Conservation (phyloP, 2,888 invertebrate species). For the Aporophyla nigra region DNA sequence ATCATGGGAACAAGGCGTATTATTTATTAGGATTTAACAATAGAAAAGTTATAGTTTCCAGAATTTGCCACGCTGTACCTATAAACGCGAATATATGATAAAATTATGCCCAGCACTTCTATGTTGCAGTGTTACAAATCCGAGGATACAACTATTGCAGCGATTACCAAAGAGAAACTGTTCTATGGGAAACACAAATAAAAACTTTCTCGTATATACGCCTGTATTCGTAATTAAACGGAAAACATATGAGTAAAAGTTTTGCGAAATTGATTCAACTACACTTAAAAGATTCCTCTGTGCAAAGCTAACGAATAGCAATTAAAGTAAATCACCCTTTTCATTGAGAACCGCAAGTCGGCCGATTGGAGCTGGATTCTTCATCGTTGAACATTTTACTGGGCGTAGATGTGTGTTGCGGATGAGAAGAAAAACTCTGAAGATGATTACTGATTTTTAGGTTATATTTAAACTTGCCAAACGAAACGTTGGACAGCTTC, state of each 20-base stretch:
- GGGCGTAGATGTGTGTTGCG: too few relatives aligned
- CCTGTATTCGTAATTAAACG: conserved; percentile 37
- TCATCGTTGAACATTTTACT: too few relatives aligned
- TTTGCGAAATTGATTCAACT: conserved; percentile 51
- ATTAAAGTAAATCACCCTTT: conserved; percentile 39
- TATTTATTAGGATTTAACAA: neutral
- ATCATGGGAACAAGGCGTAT: too few relatives aligned
- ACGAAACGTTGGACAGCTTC: too few relatives aligned
- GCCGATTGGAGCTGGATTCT: too few relatives aligned
- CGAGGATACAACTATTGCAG: neutral
- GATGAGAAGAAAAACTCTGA: too few relatives aligned
- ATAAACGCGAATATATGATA: too few relatives aligned
- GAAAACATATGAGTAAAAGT: conserved; percentile 50
- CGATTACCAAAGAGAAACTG: conserved; percentile 27
- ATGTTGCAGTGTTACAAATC: neutral
- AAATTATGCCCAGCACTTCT: neutral
- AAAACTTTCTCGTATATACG: conserved; percentile 43
- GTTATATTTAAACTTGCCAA: too few relatives aligned
- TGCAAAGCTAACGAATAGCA: conserved; percentile 25
- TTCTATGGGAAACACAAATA: conserved; percentile 33
- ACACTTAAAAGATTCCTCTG: conserved; percentile 47
- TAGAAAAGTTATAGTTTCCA: neutral
- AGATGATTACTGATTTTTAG: too few relatives aligned
- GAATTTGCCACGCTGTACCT: too few relatives aligned
- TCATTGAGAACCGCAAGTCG: conserved; percentile 16